phyloP scores from a whole-genome alignment of 2,797 vertebrate genomes.

The Coendou prehensilis region DNA sequence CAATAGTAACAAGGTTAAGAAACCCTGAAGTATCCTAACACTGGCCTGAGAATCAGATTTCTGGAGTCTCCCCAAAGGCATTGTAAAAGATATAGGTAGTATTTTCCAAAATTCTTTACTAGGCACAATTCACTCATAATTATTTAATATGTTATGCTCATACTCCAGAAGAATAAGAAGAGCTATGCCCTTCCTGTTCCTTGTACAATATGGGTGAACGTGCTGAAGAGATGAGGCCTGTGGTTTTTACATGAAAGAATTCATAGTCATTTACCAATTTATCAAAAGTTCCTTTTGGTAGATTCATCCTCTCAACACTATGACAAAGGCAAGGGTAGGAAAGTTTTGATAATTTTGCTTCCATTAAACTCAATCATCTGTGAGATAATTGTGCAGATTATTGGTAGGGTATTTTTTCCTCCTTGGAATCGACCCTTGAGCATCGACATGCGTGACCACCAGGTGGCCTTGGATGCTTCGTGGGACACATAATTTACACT shows the following conservation, averaged over 20 bases:
- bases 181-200: background rate
- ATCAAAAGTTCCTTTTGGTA: conserved; percentile 41
- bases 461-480: background rate
- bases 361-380: background rate
- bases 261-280: conserved; percentile 49
- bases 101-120: conserved; percentile 20
- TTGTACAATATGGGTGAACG: background rate
- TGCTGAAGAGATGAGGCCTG: background rate
- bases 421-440: background rate
- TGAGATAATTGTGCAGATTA: conserved; percentile 33
- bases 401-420: background rate
- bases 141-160: background rate
- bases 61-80: background rate
- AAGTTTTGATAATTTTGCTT: conserved; percentile 61
- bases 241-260: conserved; percentile 49
- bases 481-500: background rate
- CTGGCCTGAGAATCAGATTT: conserved; percentile 6
- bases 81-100: conserved; percentile 32
- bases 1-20: background rate
- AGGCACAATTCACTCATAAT: conserved; percentile 31
- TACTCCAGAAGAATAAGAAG: background rate
- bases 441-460: background rate
- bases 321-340: conserved; percentile 20
- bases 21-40: background rate
- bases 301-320: background rate